Conservation (phyloP, 2,888 invertebrate species). For the Anaspis maculata region DNA sequence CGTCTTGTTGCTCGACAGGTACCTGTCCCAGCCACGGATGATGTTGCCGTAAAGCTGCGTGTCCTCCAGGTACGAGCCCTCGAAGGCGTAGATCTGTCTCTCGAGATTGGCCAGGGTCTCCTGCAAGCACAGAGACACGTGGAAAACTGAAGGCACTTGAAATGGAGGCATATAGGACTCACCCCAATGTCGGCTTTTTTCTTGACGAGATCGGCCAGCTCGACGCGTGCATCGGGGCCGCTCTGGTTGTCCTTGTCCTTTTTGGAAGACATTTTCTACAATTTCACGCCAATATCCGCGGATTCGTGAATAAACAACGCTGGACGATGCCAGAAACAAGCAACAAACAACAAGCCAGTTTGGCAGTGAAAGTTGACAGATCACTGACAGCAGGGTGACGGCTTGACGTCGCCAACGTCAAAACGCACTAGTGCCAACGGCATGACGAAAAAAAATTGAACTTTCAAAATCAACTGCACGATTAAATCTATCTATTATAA, state of each 20-base stretch:
- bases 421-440: no score
- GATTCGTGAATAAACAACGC: no score
- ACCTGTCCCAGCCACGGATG: conserved; percentile 96
- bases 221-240: conserved; percentile 74
- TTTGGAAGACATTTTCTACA: conserved; percentile 24
- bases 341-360: no score
- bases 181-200: conserved; percentile 94
- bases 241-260: no score
- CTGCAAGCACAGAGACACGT: conserved; percentile 48
- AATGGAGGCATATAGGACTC: conserved; percentile 32
- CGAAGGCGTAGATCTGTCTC: conserved; percentile 97
- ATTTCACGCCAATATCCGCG: no score
- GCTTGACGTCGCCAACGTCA: no score
- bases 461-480: no score
- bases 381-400: no score
- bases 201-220: conserved; percentile 91
- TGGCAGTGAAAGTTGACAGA: no score
- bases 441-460: no score
- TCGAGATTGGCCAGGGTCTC: conserved; percentile 94
- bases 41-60: conserved; percentile 98
- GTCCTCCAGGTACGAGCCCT: conserved; percentile 97
- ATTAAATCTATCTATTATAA: no score
- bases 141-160: neutral
- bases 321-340: no score
- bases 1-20: conserved; percentile 86